Base-by-base conservation (phyloP, 2,888 invertebrate species). In the Lasioglossum vierecki region DNA sequence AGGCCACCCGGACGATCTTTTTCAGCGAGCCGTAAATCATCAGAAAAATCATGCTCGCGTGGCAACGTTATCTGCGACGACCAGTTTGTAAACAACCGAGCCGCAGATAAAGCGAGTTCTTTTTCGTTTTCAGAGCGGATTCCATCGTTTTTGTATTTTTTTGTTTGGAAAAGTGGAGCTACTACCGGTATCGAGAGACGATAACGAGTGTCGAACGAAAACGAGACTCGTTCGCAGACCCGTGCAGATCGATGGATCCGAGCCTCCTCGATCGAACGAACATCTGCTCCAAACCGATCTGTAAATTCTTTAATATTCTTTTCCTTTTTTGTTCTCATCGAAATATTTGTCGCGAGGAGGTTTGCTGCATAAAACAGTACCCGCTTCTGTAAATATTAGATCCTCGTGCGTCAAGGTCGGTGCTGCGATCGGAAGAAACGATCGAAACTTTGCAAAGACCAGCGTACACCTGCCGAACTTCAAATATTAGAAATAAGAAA, bases 361-460 rank as follows among this genome's bases (percentile, higher is more conserved):
- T 86, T 70, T 81, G 84, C 76, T 82, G 82, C 76, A 82, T 86
- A 81, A 63, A 63, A 79, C 84, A 70, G 71, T 80, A 85, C 83
- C 83, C 80, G 85, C 87, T 87, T 87, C 86, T 92, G 92, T 92
- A 92, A 89, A 92, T 92, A 92, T 88, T 86, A 85, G 76, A 84
- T 74, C 73, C 77, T 82, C 66, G 87, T 88, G 89, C 87, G 84
- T 80, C 85, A 83, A 85, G 81, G 71, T 82, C 79, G 91, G 85
- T 88, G 90, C 87, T 85, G 88, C 80, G 79, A 83, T 79, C 53
- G 73, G 66, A 77, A 75, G 26, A 71, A 73, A 63, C 57, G 57
- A n/a, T n/a, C 57, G 57, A 57, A n/a, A 57, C 57, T n/a, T n/a
- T 57, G 57, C n/a, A 8, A 57, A 9, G 11, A 11, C 11, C 57